Evolutionary conservation across 1,140 invertebrate species (phyloP), one percentile per base, ranked within the genome.

Genomic region (Metaphire vulgaris): DNA sequence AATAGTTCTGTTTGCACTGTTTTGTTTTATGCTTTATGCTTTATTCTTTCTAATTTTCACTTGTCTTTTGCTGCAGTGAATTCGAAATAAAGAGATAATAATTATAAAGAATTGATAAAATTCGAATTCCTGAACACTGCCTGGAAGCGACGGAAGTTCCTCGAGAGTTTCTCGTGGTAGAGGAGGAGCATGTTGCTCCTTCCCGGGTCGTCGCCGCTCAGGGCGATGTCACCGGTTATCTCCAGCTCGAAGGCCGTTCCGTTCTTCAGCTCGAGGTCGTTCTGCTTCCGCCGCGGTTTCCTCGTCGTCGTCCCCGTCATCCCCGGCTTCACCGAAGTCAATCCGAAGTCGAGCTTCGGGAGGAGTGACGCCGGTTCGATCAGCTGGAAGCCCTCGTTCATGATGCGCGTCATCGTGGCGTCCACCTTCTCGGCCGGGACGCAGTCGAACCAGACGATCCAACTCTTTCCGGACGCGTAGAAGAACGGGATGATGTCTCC

Each of bases 401-500:
- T 64, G 14, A 82, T 72, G n/a, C 75, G 41, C 28, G 68, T 69
- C 1, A 80, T 75, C 28, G 76, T 79, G 1, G 73, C 74, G 0
- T 78, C 75, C 0, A 80, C 41, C 30, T 75, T 28, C 0, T 56
- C 31, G 26, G 78, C 2, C 1, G 82, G 78, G 56, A 81, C 81
- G 33, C 77, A 78, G 73, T 83, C 83, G 1, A 85, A 75, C 65
- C 83, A 75, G 31, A 82, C 74, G 69, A 77, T 79, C 85, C 85
- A 86, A 1, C 80, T 77, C 77, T 84, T 85, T 69, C 82, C 80
- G 70, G 81, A 77, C 21, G 83, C 68, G 29, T 82, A 81, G 30
- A 84, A 65, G 77, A 85, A 85, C 16, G 82, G 76, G 32, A 81
- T 70, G 1, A 85, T 74, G 72, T 83, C 82, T 12, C 82, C 83